A percentile compares a stretch with the other conserved stretches of the same genome.
These are phyloP conservation scores for Dryoscopus gambensis DNA, from an alignment of 2,113 vertebrate species.

Conservation along the genomic window DNA sequence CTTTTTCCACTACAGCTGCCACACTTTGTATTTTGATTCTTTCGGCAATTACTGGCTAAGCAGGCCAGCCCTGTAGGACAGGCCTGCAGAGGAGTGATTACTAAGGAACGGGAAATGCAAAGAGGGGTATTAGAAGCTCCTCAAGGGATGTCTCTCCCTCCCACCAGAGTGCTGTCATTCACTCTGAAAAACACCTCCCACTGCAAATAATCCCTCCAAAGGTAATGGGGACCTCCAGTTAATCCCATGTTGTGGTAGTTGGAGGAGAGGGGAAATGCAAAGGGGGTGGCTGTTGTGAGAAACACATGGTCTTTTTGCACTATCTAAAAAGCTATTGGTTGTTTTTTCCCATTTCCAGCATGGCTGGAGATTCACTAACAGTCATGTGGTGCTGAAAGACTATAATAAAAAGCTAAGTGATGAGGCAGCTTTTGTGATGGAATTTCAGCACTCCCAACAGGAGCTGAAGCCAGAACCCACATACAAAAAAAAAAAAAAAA, in stretches of 20 bases:
- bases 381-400: conserved; percentile 11
- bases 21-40: not conserved
- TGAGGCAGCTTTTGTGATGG: conserved; percentile 24
- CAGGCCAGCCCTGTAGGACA: not conserved
- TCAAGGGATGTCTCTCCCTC: not conserved
- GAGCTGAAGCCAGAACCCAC: conserved; percentile 4
- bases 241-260: not conserved
- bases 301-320: not conserved
- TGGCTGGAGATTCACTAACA: not conserved
- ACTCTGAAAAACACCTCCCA: not conserved
- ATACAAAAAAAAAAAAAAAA: not conserved
- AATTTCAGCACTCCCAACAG: conserved; percentile 37
- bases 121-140: not conserved
- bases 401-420: conserved; percentile 37
- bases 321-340: not conserved
- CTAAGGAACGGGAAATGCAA: not conserved
- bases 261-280: not conserved
- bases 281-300: not conserved
- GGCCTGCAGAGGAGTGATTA: not conserved
- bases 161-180: not conserved
- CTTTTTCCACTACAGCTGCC: not conserved
- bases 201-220: not conserved
- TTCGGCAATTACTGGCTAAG: not conserved
- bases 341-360: not conserved
- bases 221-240: not conserved